Conservation (phyloP, 1,140 invertebrate species). For the Tetranychus cinnabarinus region DNA sequence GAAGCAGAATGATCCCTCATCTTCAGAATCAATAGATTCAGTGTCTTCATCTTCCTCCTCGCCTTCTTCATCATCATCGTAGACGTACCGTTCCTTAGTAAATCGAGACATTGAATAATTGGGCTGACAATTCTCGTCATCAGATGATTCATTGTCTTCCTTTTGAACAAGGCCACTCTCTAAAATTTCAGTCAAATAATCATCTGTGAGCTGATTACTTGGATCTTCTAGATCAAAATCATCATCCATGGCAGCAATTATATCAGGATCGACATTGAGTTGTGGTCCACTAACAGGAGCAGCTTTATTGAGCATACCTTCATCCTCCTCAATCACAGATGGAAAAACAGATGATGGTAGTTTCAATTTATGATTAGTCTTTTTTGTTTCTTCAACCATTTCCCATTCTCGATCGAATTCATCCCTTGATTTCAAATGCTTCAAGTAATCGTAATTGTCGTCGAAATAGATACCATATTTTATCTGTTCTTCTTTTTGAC, state of each 20-base stretch:
- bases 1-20: background rate
- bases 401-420: constrained; percentile 18
- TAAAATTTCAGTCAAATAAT: constrained; percentile 12
- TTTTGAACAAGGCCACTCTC: background rate
- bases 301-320: constrained; percentile 68
- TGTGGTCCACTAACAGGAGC: constrained; percentile 38
- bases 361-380: constrained; percentile 22
- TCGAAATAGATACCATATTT: constrained; percentile 89
- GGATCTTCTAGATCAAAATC: constrained; percentile 65
- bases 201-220: constrained; percentile 52
- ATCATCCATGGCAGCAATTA: constrained; percentile 75
- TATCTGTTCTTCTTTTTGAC: constrained; percentile 44
- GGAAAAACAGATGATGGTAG: constrained; percentile 77
- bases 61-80: constrained; percentile 4
- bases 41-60: constrained; percentile 2
- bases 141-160: background rate
- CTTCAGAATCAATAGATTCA: background rate
- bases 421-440: constrained; percentile 51
- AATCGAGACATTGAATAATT: background rate
- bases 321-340: constrained; percentile 59
- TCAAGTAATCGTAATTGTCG: constrained; percentile 84
- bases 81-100: background rate
- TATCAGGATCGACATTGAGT: constrained; percentile 68
- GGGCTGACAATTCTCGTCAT: background rate
- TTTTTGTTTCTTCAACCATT: background rate